Base-by-base conservation (phyloP, 2,888 invertebrate species). In the Drosophila nr. fundita region DNA sequence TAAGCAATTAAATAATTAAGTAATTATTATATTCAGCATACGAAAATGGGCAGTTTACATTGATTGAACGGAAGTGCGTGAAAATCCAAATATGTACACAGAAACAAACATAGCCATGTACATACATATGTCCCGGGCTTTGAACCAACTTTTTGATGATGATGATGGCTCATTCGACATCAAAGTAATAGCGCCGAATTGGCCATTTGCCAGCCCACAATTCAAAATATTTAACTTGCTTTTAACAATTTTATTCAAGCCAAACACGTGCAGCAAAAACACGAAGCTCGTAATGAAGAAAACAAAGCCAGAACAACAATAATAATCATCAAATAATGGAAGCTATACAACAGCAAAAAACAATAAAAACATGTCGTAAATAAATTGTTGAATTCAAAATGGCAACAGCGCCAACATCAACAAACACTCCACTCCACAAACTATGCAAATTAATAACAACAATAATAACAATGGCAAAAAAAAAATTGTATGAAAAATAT, bases 201-300 rank as follows among this genome's bases (percentile, higher is more conserved):
- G 63, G 57, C 55, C 63, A 81, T 68, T 80, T 76, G 53, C 57
- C 59, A 62, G 66, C 52, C 61, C 58, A 76, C 59, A 76, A 62
- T 55, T 78, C 54, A 66, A 60, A 70, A 69, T 66, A 73, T 63
- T 78, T 55, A 62, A 57, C 57, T 60, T 27, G 60, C 42, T 48
- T 66, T 57, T 42, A 69, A 60, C 53, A 64, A 57, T 81, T 81
- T 72, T 78, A 68, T 54, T 72, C 52, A 82, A 78, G 57, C 64
- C 70, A 78, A 73, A 78, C 83, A 89, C 89, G 87, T 87, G 87
- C 87, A 86, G 58, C 58, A 45, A 21, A 55, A 77, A 73, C 64
- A 60, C 55, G 55, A 65, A 76, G 70, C 58, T 29, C 69, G 61
- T 58, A 79, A 66, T 48, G 49, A 74, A 57, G 61, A 71, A 63